phyloP scores from a whole-genome alignment of 2,797 vertebrate genomes.

The Taeniopygia guttata region DNA sequence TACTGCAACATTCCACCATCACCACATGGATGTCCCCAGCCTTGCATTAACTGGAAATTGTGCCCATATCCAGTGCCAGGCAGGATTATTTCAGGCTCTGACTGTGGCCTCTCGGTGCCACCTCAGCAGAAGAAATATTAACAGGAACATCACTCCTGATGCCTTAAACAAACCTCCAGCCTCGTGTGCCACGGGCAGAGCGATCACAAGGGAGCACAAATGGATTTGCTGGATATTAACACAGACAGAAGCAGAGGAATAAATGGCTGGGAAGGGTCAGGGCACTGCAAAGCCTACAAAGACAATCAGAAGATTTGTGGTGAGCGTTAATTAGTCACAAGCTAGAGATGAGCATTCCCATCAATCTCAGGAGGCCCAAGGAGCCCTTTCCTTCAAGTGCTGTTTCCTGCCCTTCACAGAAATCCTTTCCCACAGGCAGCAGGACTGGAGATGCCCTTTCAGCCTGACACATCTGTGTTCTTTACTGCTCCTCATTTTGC shows the following conservation, averaged over 20 bases:
- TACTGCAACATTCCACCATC: not conserved
- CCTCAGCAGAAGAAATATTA: not conserved
- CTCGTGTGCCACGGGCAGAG: not conserved
- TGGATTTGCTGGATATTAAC: not conserved
- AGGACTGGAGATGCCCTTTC: not conserved
- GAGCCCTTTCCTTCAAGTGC: not conserved
- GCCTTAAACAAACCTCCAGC: not conserved
- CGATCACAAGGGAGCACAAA: not conserved
- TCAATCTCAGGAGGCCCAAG: not conserved
- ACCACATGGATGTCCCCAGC: accelerated
- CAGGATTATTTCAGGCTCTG: not conserved
- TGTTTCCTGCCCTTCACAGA: not conserved
- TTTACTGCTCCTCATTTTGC: not conserved
- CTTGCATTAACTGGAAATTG: not conserved
- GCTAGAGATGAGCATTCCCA: not conserved
- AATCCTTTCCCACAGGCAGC: not conserved
- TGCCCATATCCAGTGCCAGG: not conserved
- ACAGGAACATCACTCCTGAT: not conserved
- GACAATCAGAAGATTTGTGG: not conserved
- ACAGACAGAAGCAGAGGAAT: not conserved
- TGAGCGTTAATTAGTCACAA: not conserved
- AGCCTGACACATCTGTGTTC: accelerated
- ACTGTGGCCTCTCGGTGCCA: not conserved
- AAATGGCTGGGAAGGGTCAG: not conserved
- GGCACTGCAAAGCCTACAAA: not conserved